phyloP scores from a whole-genome alignment of 2,113 vertebrate species.

The Erythrolamprus reginae region DNA sequence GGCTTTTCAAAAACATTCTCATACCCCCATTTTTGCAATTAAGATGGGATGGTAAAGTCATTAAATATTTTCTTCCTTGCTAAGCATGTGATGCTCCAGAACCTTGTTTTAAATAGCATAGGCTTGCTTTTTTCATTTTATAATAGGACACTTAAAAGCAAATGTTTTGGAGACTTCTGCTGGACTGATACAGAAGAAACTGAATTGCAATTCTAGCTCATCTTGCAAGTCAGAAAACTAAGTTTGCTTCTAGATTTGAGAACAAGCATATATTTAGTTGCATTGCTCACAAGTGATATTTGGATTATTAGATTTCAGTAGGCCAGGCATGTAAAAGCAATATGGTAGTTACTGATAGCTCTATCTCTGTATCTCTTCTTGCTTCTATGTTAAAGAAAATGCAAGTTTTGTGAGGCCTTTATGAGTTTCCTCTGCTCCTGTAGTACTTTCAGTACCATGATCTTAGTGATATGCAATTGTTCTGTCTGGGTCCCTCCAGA shows the following conservation, averaged over 20 bases:
- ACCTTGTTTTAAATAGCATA: rapidly evolving
- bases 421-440: background rate
- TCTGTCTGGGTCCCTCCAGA: no score
- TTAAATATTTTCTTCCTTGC: background rate
- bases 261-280: conserved; percentile 9
- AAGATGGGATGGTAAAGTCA: rapidly evolving
- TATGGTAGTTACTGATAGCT: background rate
- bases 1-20: background rate
- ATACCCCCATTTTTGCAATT: rapidly evolving
- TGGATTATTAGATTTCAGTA: background rate
- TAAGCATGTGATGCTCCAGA: rapidly evolving
- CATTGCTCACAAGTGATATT: background rate
- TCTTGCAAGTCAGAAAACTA: conserved; percentile 34
- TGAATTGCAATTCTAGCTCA: conserved; percentile 25
- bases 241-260: conserved; percentile 21
- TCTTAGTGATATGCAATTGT: background rate
- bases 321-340: background rate
- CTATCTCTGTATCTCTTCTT: background rate
- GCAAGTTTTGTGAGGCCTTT: background rate
- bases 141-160: conserved; percentile 7
- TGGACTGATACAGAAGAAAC: background rate
- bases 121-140: rapidly evolving
- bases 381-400: background rate
- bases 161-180: conserved; percentile 2
- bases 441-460: background rate